phyloP scores from a whole-genome alignment of 2,113 vertebrate genomes.

The Dendropsophus ebraccatus region DNA sequence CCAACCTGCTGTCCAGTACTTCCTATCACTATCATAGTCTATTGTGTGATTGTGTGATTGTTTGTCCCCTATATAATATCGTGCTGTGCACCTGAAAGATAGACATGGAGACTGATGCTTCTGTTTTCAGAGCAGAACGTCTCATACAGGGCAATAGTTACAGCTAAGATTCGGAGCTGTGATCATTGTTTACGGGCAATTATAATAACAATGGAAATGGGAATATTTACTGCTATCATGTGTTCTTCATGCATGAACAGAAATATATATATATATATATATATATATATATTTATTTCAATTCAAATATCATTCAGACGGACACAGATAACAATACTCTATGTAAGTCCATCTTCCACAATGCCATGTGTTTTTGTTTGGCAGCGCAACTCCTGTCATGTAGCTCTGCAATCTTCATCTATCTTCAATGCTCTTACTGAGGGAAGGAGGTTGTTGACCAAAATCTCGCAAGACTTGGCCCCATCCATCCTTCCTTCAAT shows the following conservation, averaged over 20 bases:
- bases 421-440: too few species aligned
- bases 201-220: not conserved
- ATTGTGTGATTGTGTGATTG: constrained; percentile 43
- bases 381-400: too few species aligned
- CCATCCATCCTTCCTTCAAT: too few species aligned
- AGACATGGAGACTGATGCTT: constrained; percentile 3
- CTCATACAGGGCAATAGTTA: constrained; percentile 1
- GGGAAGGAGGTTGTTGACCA: too few species aligned
- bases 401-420: too few species aligned
- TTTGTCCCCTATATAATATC: constrained; percentile 33
- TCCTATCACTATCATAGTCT: not conserved
- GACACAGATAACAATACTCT: not conserved
- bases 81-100: not conserved
- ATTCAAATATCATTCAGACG: not conserved
- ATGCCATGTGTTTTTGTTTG: too few species aligned
- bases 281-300: too few species aligned
- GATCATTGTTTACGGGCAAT: not conserved
- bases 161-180: not conserved
- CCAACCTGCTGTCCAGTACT: constrained; percentile 11
- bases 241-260: not conserved
- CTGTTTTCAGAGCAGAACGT: not conserved
- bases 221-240: not conserved
- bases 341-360: not conserved
- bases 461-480: too few species aligned
- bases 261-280: not conserved